Evolutionary conservation across 2,888 invertebrate genomes (phyloP).

Genomic region (Andrena flavipes): DNA sequence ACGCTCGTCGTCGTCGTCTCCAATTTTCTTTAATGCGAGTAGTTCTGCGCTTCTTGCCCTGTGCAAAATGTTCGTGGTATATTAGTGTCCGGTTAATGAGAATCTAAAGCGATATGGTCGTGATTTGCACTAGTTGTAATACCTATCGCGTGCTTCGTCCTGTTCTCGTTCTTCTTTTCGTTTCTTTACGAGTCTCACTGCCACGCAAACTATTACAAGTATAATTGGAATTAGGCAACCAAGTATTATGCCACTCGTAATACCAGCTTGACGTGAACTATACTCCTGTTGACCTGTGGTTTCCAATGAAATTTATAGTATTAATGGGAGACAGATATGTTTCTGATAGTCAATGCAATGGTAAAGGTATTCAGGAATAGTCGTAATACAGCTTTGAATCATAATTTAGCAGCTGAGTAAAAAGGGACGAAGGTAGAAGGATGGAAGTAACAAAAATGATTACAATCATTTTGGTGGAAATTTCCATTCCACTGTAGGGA

Average conservation of each 20-base stretch:
- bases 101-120: background rate
- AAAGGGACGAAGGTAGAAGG: slow-evolving; percentile 8
- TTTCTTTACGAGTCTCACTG: slow-evolving; percentile 87
- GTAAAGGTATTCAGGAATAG: background rate
- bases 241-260: slow-evolving; percentile 91
- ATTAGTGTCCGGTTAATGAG: background rate
- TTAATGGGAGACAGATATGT: slow-evolving; percentile 28
- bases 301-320: slow-evolving; percentile 33
- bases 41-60: slow-evolving; percentile 76
- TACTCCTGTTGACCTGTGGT: slow-evolving; percentile 91
- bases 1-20: slow-evolving; percentile 78
- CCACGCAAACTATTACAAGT: slow-evolving; percentile 89
- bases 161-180: slow-evolving; percentile 86
- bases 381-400: background rate
- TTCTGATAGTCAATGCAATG: background rate
- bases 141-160: slow-evolving; percentile 84
- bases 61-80: slow-evolving; percentile 2
- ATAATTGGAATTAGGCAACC: slow-evolving; percentile 91
- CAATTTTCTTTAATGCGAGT: slow-evolving; percentile 76
- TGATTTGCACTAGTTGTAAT: slow-evolving; percentile 31
- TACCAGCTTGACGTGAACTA: slow-evolving; percentile 90
- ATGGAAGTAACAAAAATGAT: slow-evolving; percentile 35
- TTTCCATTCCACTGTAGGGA: slow-evolving; percentile 84
- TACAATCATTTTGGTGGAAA: slow-evolving; percentile 79
- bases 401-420: background rate